These are phyloP conservation scores for Perca schrenkii DNA, from an alignment of 2,113 vertebrate genomes.

Conservation along the genomic window DNA sequence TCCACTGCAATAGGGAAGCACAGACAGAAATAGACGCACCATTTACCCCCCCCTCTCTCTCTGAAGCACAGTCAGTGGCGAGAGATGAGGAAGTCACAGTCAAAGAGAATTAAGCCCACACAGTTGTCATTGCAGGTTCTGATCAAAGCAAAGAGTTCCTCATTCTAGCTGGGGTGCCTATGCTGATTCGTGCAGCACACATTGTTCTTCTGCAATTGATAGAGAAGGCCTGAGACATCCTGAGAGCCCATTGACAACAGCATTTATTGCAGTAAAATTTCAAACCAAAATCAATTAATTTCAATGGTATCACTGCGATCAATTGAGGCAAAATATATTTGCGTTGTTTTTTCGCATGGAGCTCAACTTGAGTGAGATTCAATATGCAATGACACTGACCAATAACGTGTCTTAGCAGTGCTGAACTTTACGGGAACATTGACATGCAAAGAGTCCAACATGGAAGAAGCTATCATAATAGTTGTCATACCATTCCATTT, in stretches of 20 bases:
- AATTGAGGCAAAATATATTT: background rate
- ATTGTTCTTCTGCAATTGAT: background rate
- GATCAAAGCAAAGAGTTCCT: slow-evolving; percentile 18
- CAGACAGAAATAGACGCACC: slow-evolving; percentile 13
- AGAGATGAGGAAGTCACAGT: slow-evolving; percentile 29
- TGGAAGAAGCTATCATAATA: background rate
- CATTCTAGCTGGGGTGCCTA: background rate
- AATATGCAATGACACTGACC: background rate
- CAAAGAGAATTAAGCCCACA: slow-evolving; percentile 14
- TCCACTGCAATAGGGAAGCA: background rate
- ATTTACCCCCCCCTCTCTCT: slow-evolving; percentile 31
- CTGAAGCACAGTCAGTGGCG: slow-evolving; percentile 13
- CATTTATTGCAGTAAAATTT: slow-evolving; percentile 1
- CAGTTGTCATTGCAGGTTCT: slow-evolving; percentile 4
- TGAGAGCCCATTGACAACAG: background rate
- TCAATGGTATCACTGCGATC: background rate
- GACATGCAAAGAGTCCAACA: background rate
- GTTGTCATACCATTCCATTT: background rate
- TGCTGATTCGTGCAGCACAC: background rate
- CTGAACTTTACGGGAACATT: background rate
- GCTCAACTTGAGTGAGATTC: background rate
- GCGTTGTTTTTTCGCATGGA: background rate
- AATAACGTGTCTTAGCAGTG: background rate
- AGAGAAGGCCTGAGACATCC: background rate
- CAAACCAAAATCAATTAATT: background rate